Evolutionary conservation across 2,888 invertebrate genomes (phyloP), one percentile per base, ranked within the genome.

Genomic region (Neuroscelio doddi): DNA sequence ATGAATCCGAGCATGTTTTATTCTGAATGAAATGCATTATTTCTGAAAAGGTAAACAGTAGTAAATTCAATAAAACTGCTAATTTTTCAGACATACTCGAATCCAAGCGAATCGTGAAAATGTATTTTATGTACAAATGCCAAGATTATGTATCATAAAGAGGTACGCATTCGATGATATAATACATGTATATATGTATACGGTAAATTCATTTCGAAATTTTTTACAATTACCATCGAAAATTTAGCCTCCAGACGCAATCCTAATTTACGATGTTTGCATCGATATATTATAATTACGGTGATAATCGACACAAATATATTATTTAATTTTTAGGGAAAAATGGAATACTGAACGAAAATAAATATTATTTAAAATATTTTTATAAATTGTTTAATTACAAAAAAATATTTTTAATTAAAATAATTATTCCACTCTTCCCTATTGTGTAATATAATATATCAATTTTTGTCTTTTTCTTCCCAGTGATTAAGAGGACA

Each of bases 401-500:
- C n/a, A n/a, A n/a, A n/a, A n/a, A n/a, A n/a, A n/a, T n/a, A n/a
- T n/a, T n/a, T n/a, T n/a, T n/a, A n/a, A n/a, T n/a, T n/a, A n/a
- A n/a, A 21, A 21, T 21, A 21, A 21, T 21, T 17, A 16, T 17
- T 17, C n/a, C 15, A 12, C 17, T 30, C 17, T 50, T 55, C 34
- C 34, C 10, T 29, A 34, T 50, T 29, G 30, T 41, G 32, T 46
- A 49, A 51, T 69, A 50, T 70, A 42, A 66, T 72, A 74, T 70
- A 62, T 64, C 16, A 29, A 64, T 56, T 65, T 39, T 34, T 67
- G 65, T 58, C n/a, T n/a, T 64, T 53, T 70, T 58, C 66, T 53
- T 69, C 67, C 57, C 73, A 68, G 69, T 64, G 65, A 68, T 69
- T 68, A 71, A 71, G 64, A 72, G 39, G 73, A 78, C 76, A 77